Base-by-base conservation (phyloP, 2,797 vertebrate species). In the Sebastes reedi region DNA sequence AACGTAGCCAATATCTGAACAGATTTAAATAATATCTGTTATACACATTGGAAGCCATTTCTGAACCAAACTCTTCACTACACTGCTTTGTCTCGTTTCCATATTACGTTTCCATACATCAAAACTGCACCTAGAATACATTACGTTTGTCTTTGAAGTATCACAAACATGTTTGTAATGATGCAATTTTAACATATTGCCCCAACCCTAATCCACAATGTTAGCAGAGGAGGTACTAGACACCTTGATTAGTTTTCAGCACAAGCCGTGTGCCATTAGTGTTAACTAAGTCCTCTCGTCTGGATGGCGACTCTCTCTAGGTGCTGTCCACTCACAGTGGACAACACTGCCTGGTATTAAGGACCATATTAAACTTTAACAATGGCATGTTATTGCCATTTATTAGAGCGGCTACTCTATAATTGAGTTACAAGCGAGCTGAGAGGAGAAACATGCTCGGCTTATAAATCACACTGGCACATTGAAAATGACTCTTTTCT, bases 321-420 rank as follows among this genome's bases (percentile, higher is more conserved):
- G 24, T 59, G 72, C 84, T 88, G 85, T 84, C 88, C 81, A 65
- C 78, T 88, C 83, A 55, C 82, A 81, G 67, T 79, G 80, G 82
- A 78, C 70, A 60, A 46, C 42, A 46, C 42, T 58, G 65, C 18
- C 67, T 64, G 58, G 55, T 39, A 86, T 89, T 87, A 87, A 88
- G 86, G 69, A 71, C 32, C 82, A 75, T 86, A 90, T 94, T 92
- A 93, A 91, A 88, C 86, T 92, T 94, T 92, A 91, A 94, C 92
- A 88, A 88, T 80, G 80, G 65, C 79, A 81, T 86, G 84, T 90
- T 92, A 92, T 82, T 90, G 85, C 80, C 81, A 79, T 93, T 94
- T 93, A 91, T 93, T 85, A 77, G 70, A 82, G 81, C 85, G 60
- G 80, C 85, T 60, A 55, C 87, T 89, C 85, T 75, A 83, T 92